Conservation (phyloP, 2,888 invertebrate species). For the Muscina levida region DNA sequence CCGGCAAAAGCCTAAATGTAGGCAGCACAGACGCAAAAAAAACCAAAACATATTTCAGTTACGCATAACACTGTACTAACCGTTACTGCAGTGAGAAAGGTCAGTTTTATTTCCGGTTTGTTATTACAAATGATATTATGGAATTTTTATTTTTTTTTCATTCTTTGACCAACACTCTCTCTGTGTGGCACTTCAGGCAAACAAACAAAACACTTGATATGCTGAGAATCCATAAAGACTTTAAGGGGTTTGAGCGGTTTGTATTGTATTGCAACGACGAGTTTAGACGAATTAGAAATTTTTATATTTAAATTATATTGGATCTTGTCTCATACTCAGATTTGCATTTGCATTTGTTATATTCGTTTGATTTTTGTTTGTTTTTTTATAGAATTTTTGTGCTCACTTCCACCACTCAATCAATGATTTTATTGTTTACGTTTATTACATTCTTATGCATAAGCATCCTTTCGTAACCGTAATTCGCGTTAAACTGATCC, state of each 20-base stretch:
- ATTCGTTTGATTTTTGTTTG: slow-evolving; percentile 15
- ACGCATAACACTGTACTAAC: slow-evolving; percentile 55
- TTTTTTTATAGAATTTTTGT: slow-evolving; percentile 12
- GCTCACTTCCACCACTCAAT: slow-evolving; percentile 19
- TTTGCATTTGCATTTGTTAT: not conserved
- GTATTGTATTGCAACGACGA: too few relatives aligned
- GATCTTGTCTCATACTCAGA: slow-evolving; percentile 15
- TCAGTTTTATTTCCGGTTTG: slow-evolving; percentile 54
- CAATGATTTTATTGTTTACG: slow-evolving; percentile 52
- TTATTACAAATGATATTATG: slow-evolving; percentile 15
- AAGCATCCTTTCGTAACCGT: slow-evolving; percentile 78
- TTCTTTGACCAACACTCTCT: too few relatives aligned
- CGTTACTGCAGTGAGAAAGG: slow-evolving; percentile 57
- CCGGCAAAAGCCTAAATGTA: slow-evolving; percentile 43
- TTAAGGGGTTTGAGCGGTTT: slow-evolving; percentile 1
- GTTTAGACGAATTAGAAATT: too few relatives aligned
- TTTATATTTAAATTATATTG: slow-evolving; percentile 23
- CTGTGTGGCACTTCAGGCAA: not conserved
- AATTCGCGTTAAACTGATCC: slow-evolving; percentile 80
- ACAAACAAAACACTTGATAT: slow-evolving; percentile 28
- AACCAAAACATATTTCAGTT: too few relatives aligned
- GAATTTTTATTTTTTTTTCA: slow-evolving; percentile 21
- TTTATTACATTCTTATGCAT: slow-evolving; percentile 68
- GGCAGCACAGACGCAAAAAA: slow-evolving; percentile 35
- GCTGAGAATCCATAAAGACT: slow-evolving; percentile 17